Percentiles rank a stretch among this genome's conserved stretches.
phyloP scores from a whole-genome alignment of 2,888 invertebrate species.

The Macaria liturata region DNA sequence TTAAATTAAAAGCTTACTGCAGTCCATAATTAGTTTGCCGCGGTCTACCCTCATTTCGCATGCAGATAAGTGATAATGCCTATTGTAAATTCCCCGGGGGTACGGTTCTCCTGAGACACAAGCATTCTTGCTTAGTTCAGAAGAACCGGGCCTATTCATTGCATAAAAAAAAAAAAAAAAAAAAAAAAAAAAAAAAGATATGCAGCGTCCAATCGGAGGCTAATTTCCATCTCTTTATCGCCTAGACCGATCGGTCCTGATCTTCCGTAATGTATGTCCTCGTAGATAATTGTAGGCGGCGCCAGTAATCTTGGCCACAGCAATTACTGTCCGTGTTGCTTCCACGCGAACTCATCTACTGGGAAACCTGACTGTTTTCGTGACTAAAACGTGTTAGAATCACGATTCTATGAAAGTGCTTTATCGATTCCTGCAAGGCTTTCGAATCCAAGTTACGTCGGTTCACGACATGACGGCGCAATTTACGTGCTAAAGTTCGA shows the following conservation, averaged over 20 bases:
- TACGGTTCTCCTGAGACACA: no score
- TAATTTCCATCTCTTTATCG: slow-evolving; percentile 62
- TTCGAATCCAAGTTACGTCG: no score
- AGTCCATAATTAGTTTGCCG: slow-evolving; percentile 15
- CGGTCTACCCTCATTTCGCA: slow-evolving; percentile 18
- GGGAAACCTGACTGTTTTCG: slow-evolving; percentile 3
- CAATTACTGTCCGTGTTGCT: slow-evolving; percentile 64
- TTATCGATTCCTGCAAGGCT: no score
- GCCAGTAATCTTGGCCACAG: slow-evolving; percentile 68
- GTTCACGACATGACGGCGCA: no score
- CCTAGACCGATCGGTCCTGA: slow-evolving; percentile 58
- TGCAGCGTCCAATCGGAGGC: slow-evolving; percentile 40
- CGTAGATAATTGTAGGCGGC: slow-evolving; percentile 69
- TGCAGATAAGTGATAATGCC: no score
- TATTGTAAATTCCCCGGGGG: no score
- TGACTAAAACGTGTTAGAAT: slow-evolving; percentile 1
- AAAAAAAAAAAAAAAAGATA: no score
- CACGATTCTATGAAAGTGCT: background rate
- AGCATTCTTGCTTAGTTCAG: no score
- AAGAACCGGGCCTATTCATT: no score
- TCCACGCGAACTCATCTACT: slow-evolving; percentile 2
- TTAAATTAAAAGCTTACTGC: slow-evolving; percentile 11
- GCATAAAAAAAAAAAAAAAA: no score
- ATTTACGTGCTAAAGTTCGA: no score
- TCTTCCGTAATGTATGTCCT: slow-evolving; percentile 76